Evolutionary conservation across 2,113 vertebrate species (phyloP).

Genomic region (Misgurnus mizolepis): DNA sequence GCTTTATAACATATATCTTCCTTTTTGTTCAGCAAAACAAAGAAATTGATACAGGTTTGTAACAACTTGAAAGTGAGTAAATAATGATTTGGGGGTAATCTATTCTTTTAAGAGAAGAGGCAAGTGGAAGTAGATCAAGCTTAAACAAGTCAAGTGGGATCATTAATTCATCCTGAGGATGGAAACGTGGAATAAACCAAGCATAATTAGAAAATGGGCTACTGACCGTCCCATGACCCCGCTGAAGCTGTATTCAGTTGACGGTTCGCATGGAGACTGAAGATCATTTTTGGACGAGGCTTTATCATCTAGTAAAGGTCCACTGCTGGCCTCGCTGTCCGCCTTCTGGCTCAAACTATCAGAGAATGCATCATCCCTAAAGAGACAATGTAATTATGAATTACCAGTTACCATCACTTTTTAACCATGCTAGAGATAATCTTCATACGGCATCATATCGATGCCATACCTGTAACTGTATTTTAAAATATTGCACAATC

Average conservation of each 20-base stretch:
- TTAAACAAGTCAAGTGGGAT: not conserved
- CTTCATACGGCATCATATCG: no score
- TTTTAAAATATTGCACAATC: no score
- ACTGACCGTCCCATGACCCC: slow-evolving; percentile 91
- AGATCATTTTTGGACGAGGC: slow-evolving; percentile 92
- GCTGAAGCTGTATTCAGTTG: slow-evolving; percentile 89
- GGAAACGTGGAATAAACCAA: slow-evolving; percentile 5
- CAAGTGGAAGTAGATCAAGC: not conserved
- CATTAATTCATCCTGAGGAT: not conserved
- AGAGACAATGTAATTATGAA: slow-evolving; percentile 10
- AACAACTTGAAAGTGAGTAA: not conserved
- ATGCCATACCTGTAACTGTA: no score
- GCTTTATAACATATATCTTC: no score
- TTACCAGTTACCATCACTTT: not conserved
- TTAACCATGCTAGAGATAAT: no score
- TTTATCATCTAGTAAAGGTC: slow-evolving; percentile 92
- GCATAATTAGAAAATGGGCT: not conserved
- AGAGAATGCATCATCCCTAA: slow-evolving; percentile 95
- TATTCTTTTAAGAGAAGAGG: no score
- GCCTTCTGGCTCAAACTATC: slow-evolving; percentile 98
- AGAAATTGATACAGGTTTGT: no score
- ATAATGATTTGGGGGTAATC: not conserved
- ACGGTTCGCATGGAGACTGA: slow-evolving; percentile 89
- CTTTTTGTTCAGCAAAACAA: no score
- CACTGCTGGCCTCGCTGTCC: slow-evolving; percentile 96